Conservation (phyloP, 1,140 invertebrate genomes). For the Rhyzopertha dominica region DNA sequence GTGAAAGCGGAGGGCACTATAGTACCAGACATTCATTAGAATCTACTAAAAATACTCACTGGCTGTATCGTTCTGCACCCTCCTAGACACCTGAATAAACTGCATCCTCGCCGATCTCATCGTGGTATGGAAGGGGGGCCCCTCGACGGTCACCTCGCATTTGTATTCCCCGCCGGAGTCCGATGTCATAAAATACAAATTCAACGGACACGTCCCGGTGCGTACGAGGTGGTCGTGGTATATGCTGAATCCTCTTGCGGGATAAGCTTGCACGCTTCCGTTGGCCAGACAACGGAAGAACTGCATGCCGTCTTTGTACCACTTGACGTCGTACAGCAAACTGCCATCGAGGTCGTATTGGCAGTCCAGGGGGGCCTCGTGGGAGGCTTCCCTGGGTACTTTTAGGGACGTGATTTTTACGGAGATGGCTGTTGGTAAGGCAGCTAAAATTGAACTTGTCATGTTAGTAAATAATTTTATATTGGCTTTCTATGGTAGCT, state of each 20-base stretch:
- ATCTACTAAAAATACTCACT: too few relatives aligned
- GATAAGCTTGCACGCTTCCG: slow-evolving; percentile 29
- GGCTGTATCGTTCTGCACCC: slow-evolving; percentile 1
- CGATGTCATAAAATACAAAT: slow-evolving; percentile 24
- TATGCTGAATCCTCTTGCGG: slow-evolving; percentile 24
- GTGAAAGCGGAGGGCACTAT: too few relatives aligned
- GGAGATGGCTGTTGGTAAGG: neutral
- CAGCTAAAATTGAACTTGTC: too few relatives aligned
- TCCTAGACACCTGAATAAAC: slow-evolving; percentile 9
- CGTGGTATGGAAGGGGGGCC: slow-evolving; percentile 51
- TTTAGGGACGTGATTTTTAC: slow-evolving; percentile 35
- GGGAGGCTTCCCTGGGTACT: slow-evolving; percentile 25
- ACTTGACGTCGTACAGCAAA: slow-evolving; percentile 57
- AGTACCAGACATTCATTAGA: too few relatives aligned
- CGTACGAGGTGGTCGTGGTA: slow-evolving; percentile 15
- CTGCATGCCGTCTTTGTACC: slow-evolving; percentile 60
- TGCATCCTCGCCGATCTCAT: slow-evolving; percentile 9
- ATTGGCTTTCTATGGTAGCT: too few relatives aligned
- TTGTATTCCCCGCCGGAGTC: slow-evolving; percentile 50
- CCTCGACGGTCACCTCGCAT: slow-evolving; percentile 56
- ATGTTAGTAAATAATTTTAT: too few relatives aligned
- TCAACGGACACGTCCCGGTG: slow-evolving; percentile 30
- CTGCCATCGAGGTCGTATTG: slow-evolving; percentile 34
- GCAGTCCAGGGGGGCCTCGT: slow-evolving; percentile 28
- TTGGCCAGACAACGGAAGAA: slow-evolving; percentile 51